These are phyloP conservation scores for Hippocampus kuda DNA, from an alignment of 2,797 vertebrate species.

Conservation along the genomic window DNA sequence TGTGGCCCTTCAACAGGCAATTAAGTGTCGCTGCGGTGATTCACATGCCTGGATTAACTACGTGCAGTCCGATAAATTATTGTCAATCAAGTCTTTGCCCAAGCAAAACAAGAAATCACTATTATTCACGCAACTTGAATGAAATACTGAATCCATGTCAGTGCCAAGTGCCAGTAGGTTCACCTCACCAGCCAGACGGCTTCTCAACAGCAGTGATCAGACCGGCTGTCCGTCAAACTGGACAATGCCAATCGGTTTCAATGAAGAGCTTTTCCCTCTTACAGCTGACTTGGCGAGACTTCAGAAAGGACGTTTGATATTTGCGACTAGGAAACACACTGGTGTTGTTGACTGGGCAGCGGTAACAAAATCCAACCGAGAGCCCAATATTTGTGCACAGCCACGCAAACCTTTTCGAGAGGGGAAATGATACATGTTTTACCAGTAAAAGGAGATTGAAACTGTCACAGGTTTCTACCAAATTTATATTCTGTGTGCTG, in stretches of 20 bases:
- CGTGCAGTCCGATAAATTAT: conserved; percentile 35
- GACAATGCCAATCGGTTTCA: conserved; percentile 20
- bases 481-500: conserved; percentile 30
- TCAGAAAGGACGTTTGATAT: conserved; percentile 36
- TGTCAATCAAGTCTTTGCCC: conserved; percentile 17
- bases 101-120: conserved; percentile 24
- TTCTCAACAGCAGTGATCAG: conserved; percentile 5
- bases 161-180: conserved; percentile 44
- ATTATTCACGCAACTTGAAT: conserved; percentile 34
- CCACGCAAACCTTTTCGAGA: conserved; percentile 17
- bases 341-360: conserved; percentile 36
- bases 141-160: conserved; percentile 35
- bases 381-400: conserved; percentile 25
- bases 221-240: conserved; percentile 19
- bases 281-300: conserved; percentile 20
- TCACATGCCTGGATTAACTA: conserved; percentile 52
- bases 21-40: conserved; percentile 64
- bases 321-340: conserved; percentile 38
- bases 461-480: conserved; percentile 20
- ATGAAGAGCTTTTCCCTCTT: conserved; percentile 22
- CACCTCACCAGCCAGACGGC: conserved; percentile 18
- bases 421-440: conserved; percentile 30
- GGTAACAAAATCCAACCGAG: conserved; percentile 21
- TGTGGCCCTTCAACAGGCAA: conserved; percentile 52
- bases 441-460: conserved; percentile 21